Conservation (phyloP, 2,888 invertebrate species). For the Clostera curtula region DNA sequence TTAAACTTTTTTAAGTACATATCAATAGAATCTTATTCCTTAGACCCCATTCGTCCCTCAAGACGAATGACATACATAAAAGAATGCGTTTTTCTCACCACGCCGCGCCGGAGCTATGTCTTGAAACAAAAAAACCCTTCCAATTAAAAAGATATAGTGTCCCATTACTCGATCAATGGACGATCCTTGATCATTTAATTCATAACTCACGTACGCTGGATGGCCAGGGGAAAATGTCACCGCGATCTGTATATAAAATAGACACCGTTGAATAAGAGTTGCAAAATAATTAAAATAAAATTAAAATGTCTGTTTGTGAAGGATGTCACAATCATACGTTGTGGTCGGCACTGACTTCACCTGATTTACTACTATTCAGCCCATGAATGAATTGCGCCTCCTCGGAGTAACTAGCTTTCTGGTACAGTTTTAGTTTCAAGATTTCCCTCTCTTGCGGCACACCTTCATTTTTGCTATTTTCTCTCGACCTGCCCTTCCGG, state of each 20-base stretch:
- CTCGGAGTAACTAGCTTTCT: no score
- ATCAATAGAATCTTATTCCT: slow-evolving; percentile 11
- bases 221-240: slow-evolving; percentile 29
- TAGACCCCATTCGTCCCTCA: slow-evolving; percentile 21
- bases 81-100: slow-evolving; percentile 63
- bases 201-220: slow-evolving; percentile 62
- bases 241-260: slow-evolving; percentile 6
- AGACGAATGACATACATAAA: slow-evolving; percentile 56
- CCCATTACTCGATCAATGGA: slow-evolving; percentile 46
- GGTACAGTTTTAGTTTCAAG: no score
- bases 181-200: slow-evolving; percentile 55
- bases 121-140: slow-evolving; percentile 47
- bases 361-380: no score
- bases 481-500: no score
- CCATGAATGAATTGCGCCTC: no score
- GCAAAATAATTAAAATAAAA: not conserved
- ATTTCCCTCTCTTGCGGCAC: no score
- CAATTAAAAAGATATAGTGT: slow-evolving; percentile 66
- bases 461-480: no score
- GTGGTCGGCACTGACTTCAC: no score
- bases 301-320: no score
- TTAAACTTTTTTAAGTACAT: no score
- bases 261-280: slow-evolving; percentile 1
- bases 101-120: slow-evolving; percentile 38
- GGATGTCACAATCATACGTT: no score